These are phyloP conservation scores for Stigmatopora argus DNA, from an alignment of 2,113 vertebrate species.

Conservation along the genomic window DNA sequence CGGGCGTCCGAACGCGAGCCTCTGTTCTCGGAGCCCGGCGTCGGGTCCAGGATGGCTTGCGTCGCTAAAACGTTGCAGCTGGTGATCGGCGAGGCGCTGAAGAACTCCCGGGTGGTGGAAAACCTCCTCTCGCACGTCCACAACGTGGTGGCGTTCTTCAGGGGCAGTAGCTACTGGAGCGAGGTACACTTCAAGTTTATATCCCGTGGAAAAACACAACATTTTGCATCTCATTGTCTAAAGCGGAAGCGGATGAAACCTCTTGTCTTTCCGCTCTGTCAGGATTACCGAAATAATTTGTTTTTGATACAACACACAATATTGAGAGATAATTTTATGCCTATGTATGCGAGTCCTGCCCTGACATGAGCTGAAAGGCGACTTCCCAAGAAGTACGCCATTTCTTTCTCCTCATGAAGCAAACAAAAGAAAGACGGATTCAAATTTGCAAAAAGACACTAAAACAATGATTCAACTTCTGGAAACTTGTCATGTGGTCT, in stretches of 20 bases:
- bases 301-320: no score
- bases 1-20: slow-evolving; percentile 32
- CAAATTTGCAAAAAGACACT: not conserved
- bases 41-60: slow-evolving; percentile 56
- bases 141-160: slow-evolving; percentile 69
- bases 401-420: not conserved
- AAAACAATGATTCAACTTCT: not conserved
- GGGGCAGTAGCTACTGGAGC: slow-evolving; percentile 65
- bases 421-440: not conserved
- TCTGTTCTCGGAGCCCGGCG: slow-evolving; percentile 56
- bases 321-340: no score
- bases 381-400: not conserved
- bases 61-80: slow-evolving; percentile 52
- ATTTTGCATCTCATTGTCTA: no score
- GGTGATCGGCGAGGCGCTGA: slow-evolving; percentile 70
- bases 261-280: no score
- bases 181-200: slow-evolving; percentile 41
- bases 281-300: no score
- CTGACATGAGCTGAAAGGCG: not conserved
- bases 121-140: slow-evolving; percentile 65
- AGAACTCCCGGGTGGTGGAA: slow-evolving; percentile 67
- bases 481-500: not conserved
- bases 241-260: no score
- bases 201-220: no score
- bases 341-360: not conserved